Evolutionary conservation across 1,140 invertebrate genomes (phyloP).

Genomic region (Brachionus calyciflorus): DNA sequence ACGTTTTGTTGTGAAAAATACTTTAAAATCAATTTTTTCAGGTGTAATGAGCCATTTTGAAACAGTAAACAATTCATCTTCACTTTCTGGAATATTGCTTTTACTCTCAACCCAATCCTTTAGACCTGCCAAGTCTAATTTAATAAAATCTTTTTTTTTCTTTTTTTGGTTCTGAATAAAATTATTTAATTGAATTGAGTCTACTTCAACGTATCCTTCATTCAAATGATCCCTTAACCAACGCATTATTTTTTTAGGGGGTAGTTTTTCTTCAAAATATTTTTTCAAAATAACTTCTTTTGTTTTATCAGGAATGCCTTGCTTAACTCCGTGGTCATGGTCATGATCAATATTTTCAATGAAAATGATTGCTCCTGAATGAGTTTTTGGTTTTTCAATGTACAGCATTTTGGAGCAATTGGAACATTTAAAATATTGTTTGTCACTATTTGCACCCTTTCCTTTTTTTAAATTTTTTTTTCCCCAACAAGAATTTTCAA

Average conservation of each 20-base stretch:
- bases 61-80: background rate
- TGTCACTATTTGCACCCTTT: background rate
- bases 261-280: background rate
- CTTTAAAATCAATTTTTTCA: background rate
- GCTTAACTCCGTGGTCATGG: background rate
- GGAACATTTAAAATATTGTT: background rate
- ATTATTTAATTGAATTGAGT: constrained; percentile 1
- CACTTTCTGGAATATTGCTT: background rate
- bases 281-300: background rate
- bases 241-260: background rate
- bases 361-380: background rate
- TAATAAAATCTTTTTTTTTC: background rate
- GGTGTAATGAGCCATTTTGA: background rate
- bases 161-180: background rate
- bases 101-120: background rate
- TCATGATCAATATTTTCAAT: background rate
- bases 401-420: background rate
- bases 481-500: background rate
- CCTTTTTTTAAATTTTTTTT: constrained; percentile 11
- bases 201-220: constrained; percentile 10
- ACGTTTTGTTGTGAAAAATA: background rate
- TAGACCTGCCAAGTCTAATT: background rate
- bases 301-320: background rate
- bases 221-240: constrained; percentile 2
- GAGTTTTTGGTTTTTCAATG: background rate